phyloP scores from a whole-genome alignment of 2,113 vertebrate species.

The Microtus pennsylvanicus region DNA sequence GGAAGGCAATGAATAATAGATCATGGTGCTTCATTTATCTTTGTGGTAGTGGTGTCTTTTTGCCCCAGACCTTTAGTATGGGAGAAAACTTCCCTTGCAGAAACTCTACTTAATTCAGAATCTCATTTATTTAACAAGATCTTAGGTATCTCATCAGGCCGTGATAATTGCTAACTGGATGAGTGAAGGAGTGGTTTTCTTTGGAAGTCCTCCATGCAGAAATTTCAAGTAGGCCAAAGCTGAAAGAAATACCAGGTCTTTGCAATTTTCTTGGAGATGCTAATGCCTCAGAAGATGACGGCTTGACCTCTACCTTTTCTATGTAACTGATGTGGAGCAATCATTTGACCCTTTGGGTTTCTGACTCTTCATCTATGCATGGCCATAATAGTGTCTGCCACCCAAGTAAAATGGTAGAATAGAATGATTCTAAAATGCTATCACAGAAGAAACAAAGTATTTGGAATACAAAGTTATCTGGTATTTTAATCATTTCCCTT shows the following conservation, averaged over 20 bases:
- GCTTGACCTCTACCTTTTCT: neutral
- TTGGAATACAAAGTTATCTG: neutral
- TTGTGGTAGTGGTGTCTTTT: neutral
- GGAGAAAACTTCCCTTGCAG: neutral
- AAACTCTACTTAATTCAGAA: neutral
- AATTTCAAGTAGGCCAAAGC: neutral
- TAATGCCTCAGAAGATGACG: neutral
- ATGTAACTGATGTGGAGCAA: neutral
- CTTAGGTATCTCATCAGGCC: neutral
- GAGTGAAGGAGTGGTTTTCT: constrained; percentile 21
- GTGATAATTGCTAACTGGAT: neutral
- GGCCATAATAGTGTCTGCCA: neutral
- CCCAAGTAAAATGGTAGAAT: neutral
- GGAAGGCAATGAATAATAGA: neutral
- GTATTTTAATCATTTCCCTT: neutral
- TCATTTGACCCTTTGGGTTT: neutral
- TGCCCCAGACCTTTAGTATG: neutral
- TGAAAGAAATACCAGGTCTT: neutral
- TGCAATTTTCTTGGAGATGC: constrained; percentile 37
- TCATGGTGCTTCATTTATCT: neutral
- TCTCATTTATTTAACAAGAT: neutral
- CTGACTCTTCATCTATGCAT: neutral
- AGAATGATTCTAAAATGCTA: neutral
- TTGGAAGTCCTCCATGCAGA: neutral
- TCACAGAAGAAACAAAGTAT: neutral